phyloP scores from a whole-genome alignment of 2,797 vertebrate genomes.

The Macropus fuliginosus region DNA sequence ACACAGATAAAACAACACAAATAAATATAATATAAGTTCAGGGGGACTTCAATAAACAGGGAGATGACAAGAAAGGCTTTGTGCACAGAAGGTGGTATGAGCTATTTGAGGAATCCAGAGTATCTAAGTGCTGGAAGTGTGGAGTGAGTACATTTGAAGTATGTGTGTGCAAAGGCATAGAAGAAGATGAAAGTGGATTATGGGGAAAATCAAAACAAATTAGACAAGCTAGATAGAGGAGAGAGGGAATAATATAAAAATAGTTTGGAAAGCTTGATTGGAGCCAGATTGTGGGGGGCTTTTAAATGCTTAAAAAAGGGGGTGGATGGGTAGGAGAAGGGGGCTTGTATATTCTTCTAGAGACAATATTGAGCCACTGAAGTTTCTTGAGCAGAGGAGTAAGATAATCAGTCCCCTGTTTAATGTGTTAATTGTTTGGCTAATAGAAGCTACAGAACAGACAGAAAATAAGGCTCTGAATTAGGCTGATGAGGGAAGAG shows the following conservation, averaged over 20 bases:
- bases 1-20: background rate
- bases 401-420: background rate
- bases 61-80: background rate
- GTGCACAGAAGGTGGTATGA: background rate
- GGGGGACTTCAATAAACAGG: background rate
- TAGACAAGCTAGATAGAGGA: background rate
- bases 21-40: background rate
- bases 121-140: background rate
- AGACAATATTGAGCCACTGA: background rate
- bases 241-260: background rate
- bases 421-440: background rate
- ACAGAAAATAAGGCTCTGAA: background rate
- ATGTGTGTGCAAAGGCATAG: background rate
- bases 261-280: background rate
- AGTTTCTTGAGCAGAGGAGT: background rate
- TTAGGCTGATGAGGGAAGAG: background rate
- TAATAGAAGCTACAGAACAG: background rate
- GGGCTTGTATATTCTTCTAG: background rate
- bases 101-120: background rate
- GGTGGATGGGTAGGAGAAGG: background rate
- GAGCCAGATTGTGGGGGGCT: background rate
- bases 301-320: background rate
- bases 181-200: background rate
- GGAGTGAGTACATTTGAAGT: background rate
- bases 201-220: background rate